Conservation (phyloP, 2,888 invertebrate species). For the Melikaiella ostensackeni region DNA sequence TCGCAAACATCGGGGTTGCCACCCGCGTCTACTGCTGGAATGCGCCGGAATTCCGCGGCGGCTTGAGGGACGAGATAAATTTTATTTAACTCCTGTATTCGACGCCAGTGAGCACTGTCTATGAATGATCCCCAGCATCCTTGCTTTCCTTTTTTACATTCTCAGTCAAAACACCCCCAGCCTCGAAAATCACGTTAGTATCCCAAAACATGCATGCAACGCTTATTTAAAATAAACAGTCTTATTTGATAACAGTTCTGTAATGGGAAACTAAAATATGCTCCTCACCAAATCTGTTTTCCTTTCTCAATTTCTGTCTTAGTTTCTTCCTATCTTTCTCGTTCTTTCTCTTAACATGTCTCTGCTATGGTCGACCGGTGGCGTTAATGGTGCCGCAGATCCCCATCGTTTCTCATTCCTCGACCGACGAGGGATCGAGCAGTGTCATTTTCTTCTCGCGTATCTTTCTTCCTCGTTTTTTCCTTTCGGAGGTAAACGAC, state of each 20-base stretch:
- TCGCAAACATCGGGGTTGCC: slow-evolving; percentile 53
- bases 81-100: slow-evolving; percentile 64
- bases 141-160: slow-evolving; percentile 13
- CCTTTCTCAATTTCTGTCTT: neutral
- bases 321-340: slow-evolving; percentile 17
- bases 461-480: slow-evolving; percentile 47
- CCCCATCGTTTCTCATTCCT: slow-evolving; percentile 50
- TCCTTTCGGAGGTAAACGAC: slow-evolving; percentile 47
- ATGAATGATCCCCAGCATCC: slow-evolving; percentile 7
- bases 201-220: neutral
- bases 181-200: neutral
- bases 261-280: neutral
- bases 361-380: slow-evolving; percentile 30
- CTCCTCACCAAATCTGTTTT: neutral
- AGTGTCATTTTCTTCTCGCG: slow-evolving; percentile 53
- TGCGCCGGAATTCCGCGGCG: slow-evolving; percentile 65
- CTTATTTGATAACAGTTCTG: neutral
- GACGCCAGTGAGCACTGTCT: slow-evolving; percentile 32
- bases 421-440: slow-evolving; percentile 42
- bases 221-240: no score
- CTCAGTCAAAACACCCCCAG: neutral
- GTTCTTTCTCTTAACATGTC: slow-evolving; percentile 30
- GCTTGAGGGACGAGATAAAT: slow-evolving; percentile 68
- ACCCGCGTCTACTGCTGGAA: slow-evolving; percentile 60
- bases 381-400: slow-evolving; percentile 45